Base-by-base conservation (phyloP, 2,888 invertebrate species). In the Chaitophorus viminalis region DNA sequence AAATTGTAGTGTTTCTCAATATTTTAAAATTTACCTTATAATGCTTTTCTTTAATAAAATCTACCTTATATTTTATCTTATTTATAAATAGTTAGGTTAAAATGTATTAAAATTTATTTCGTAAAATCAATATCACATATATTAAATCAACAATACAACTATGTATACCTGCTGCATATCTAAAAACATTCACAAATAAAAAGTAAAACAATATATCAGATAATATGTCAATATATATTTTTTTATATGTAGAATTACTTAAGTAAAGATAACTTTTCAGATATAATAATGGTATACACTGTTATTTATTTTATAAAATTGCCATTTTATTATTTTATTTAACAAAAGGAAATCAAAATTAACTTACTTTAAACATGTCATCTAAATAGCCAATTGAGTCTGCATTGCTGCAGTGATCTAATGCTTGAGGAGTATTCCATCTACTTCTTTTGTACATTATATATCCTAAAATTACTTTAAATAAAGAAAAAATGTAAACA, bases 301-400 rank as follows among this genome's bases (percentile, higher is more conserved):
- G n/a, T n/a, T n/a, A n/a, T n/a, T n/a, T n/a, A n/a, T n/a, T n/a
- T n/a, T n/a, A n/a, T n/a, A n/a, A n/a, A n/a, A n/a, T n/a, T 46
- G 14, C 46, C 46, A 9, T 14, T 46, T 0, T 46, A 46, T 14
- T 14, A 46, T 36, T 36, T 36, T 11, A 11, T 14, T 46, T 46
- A 11, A 60, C 29, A 68, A n/a, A n/a, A n/a, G n/a, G n/a, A n/a
- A n/a, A n/a, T 21, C 17, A 81, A 89, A 87, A 86, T 89, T 89
- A 84, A 89, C 78, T 89, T 82, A 79, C 76, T 90, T 89, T 91
- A 92, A 94, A 93, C 93, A 96, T 96, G 91, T 96, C 96, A 91
- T 96, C 96, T 90, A 96, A 94, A 91, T 96, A 96, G 90, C 96
- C 96, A 91, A 95, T 96, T 88, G 96, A 96, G 91, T 96, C 96